phyloP scores from a whole-genome alignment of 1,140 invertebrate species.

The Zaprionus lachaisei region DNA sequence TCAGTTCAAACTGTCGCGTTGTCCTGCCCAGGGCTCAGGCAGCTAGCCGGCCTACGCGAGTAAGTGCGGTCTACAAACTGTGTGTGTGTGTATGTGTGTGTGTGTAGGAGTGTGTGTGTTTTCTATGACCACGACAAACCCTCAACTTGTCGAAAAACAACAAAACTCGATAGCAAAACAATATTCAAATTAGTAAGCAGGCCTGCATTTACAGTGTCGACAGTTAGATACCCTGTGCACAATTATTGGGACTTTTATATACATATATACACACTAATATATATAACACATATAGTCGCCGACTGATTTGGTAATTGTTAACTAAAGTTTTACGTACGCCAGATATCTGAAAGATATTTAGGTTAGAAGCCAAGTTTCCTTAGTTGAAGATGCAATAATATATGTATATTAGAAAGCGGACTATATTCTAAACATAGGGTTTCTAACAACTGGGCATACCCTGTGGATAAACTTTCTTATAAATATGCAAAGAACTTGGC shows the following conservation, averaged over 20 bases:
- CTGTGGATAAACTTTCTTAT: not conserved
- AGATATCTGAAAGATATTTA: not conserved
- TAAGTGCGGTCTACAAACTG: not conserved
- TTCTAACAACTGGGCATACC: not conserved
- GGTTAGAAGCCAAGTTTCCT: not conserved
- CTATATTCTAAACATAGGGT: not conserved
- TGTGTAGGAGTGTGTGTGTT: not conserved
- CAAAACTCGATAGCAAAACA: slow-evolving; percentile 6
- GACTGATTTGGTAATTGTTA: not conserved
- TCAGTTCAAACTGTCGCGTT: slow-evolving; percentile 20
- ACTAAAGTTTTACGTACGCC: not conserved
- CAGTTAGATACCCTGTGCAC: not conserved
- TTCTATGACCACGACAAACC: slow-evolving; percentile 2
- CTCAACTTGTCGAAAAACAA: not conserved
- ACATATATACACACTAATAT: not conserved
- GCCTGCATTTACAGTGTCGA: not conserved
- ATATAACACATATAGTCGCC: no score
- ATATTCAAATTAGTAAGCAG: not conserved
- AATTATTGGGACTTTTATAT: no score
- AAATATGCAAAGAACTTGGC: slow-evolving; percentile 7
- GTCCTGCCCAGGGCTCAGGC: slow-evolving; percentile 5
- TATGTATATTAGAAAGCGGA: no score
- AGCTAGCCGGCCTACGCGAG: not conserved
- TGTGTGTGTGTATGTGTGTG: not conserved
- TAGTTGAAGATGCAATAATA: no score